A percentile compares a stretch with the other conserved stretches of the same genome.
Evolutionary conservation across 2,888 invertebrate genomes (phyloP).

Genomic region (Blera fallax): DNA sequence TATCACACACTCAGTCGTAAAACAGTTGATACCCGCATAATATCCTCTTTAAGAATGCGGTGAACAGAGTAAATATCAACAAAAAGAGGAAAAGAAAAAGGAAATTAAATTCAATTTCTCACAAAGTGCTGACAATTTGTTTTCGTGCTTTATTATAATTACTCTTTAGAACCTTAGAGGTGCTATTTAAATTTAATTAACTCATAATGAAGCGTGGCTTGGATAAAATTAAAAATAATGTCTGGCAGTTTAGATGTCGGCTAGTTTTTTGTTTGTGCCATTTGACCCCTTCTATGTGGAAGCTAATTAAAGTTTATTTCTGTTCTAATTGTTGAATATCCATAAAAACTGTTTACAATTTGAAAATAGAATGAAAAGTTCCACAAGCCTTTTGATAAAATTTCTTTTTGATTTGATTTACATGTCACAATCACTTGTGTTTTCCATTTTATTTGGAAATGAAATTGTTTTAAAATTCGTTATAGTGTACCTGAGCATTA

Average conservation of each 20-base stretch:
- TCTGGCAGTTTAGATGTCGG: not conserved
- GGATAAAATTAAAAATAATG: not conserved
- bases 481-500: no score
- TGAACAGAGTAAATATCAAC: not conserved
- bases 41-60: not conserved
- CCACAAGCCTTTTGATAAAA: not conserved
- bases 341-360: not conserved
- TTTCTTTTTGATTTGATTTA: not conserved
- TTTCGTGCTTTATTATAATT: not conserved
- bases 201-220: not conserved
- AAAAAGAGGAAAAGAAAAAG: not conserved
- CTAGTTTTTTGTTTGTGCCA: not conserved
- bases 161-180: not conserved
- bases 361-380: not conserved
- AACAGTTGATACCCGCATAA: not conserved
- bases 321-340: not conserved
- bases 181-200: not conserved
- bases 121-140: not conserved
- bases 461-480: no score
- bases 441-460: no score
- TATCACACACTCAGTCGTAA: not conserved
- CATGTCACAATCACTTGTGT: not conserved
- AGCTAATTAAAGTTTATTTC: not conserved
- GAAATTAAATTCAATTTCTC: not conserved
- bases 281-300: not conserved